Conservation (phyloP, 2,888 invertebrate species). For the Argyresthia albistria region DNA sequence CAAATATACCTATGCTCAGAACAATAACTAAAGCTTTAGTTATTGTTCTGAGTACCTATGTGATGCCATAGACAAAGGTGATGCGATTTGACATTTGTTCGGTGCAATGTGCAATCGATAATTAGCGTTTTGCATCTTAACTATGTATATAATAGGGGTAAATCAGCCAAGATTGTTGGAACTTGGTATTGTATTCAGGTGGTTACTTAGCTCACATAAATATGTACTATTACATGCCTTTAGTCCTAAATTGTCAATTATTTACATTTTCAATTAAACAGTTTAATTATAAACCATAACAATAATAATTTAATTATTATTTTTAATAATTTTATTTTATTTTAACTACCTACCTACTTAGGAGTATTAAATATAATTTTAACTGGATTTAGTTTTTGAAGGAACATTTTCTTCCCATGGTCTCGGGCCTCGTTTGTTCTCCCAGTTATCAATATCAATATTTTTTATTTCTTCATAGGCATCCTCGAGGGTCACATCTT, state of each 20-base stretch:
- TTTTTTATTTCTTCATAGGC: constrained; percentile 81
- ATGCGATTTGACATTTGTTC: no score
- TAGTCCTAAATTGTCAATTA: neutral
- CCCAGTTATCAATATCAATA: constrained; percentile 87
- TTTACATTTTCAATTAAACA: neutral
- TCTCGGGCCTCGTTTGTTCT: constrained; percentile 86
- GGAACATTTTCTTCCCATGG: constrained; percentile 81
- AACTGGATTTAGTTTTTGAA: constrained; percentile 13
- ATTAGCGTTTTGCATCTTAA: no score
- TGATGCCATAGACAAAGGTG: no score
- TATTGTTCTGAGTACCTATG: no score
- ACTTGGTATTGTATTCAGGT: no score
- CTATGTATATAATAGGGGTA: no score
- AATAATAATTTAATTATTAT: neutral
- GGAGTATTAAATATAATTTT: constrained; percentile 16
- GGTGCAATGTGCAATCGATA: no score
- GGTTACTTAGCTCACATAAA: no score
- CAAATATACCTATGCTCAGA: no score
- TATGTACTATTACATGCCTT: no score
- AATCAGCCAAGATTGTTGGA: no score
- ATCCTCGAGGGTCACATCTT: constrained; percentile 80
- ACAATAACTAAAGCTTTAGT: no score
- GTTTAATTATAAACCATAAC: neutral
- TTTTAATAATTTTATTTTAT: neutral
- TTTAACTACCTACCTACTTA: neutral